These are phyloP conservation scores for Phengaris arion DNA, from an alignment of 2,888 invertebrate species.

Conservation along the genomic window DNA sequence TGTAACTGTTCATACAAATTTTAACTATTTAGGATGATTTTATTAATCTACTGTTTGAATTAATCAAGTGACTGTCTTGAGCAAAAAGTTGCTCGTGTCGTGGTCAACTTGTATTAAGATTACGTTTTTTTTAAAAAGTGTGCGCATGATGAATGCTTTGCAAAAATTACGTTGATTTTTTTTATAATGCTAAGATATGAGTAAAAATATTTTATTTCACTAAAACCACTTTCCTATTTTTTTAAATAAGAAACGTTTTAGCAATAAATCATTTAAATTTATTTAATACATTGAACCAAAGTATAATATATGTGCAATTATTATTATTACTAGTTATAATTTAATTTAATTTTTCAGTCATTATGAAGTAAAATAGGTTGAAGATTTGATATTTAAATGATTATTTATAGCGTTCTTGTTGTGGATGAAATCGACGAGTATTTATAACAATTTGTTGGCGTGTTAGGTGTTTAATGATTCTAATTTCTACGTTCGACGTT, in stretches of 20 bases:
- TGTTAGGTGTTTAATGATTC: no score
- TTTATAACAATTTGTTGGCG: no score
- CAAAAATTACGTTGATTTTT: neutral
- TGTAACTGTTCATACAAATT: neutral
- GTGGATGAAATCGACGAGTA: neutral
- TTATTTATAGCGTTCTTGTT: neutral
- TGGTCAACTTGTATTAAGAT: slow-evolving; percentile 32
- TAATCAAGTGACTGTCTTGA: slow-evolving; percentile 6
- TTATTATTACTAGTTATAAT: slow-evolving; percentile 27
- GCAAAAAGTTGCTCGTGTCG: slow-evolving; percentile 33
- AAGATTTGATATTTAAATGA: no score
- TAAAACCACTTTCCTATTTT: neutral
- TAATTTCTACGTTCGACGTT: no score
- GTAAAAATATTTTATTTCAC: no score
- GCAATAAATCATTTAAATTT: neutral
- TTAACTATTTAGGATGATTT: neutral
- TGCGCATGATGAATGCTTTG: neutral
- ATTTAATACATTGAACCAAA: slow-evolving; percentile 29
- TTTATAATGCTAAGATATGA: no score
- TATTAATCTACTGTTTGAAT: neutral
- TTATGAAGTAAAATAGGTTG: neutral
- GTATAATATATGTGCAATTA: slow-evolving; percentile 34
- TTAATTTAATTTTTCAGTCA: neutral
- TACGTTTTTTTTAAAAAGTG: slow-evolving; percentile 31
- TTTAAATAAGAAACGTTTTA: neutral